A percentile compares a stretch with the other conserved stretches of the same genome.
Evolutionary conservation across 2,113 vertebrate species (phyloP).

Genomic region (Callorhinus ursinus): DNA sequence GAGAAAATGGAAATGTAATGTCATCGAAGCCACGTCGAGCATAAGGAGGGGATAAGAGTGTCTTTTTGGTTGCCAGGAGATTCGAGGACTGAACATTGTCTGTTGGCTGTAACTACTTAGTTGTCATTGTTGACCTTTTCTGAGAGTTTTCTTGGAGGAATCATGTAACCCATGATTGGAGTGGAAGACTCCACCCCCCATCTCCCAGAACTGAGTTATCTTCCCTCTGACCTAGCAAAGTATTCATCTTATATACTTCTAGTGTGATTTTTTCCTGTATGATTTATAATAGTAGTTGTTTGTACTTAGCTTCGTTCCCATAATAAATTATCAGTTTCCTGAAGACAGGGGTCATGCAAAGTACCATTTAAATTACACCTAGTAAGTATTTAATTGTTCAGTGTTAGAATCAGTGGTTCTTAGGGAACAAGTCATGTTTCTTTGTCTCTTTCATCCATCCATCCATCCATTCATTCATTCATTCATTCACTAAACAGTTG

Average conservation of each 20-base stretch:
- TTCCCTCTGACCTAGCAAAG: background rate
- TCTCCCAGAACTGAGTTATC: background rate
- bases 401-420: background rate
- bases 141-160: background rate
- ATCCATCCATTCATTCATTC: background rate
- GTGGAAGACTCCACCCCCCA: background rate
- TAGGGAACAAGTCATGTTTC: background rate
- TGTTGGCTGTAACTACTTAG: background rate
- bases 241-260: background rate
- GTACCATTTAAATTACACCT: background rate
- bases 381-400: background rate
- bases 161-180: background rate
- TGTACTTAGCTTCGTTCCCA: background rate
- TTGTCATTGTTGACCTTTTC: background rate
- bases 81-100: background rate
- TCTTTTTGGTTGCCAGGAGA: background rate
- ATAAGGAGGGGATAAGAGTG: background rate
- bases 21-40: background rate
- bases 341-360: background rate
- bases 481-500: background rate
- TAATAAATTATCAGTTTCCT: background rate
- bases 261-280: background rate
- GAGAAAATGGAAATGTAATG: background rate
- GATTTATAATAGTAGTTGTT: background rate
- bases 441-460: background rate